Percentiles rank a stretch among this genome's conserved stretches.
These are phyloP conservation scores for Phalacrocorax pelagicus DNA, from an alignment of 2,113 vertebrate genomes.

Conservation along the genomic window DNA sequence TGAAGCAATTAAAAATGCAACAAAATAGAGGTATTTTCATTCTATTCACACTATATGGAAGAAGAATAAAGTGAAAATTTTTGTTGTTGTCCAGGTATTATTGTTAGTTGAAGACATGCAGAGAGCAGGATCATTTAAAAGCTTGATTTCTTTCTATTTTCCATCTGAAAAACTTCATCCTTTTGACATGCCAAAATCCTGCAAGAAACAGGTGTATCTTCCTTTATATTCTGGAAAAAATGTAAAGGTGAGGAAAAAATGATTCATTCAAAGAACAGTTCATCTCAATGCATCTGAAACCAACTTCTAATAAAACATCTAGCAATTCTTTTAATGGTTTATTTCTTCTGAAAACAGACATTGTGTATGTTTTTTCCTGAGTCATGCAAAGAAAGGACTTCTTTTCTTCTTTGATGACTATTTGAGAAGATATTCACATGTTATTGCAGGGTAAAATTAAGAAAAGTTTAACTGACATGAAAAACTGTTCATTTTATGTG, in stretches of 20 bases:
- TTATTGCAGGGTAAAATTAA: background rate
- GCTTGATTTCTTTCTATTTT: background rate
- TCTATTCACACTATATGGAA: background rate
- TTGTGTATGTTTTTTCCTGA: background rate
- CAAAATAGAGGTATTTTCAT: background rate
- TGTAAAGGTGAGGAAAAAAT: background rate
- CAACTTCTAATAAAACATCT: background rate
- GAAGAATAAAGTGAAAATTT: background rate
- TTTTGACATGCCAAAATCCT: background rate
- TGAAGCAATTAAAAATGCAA: background rate
- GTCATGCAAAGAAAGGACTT: background rate
- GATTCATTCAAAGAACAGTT: background rate
- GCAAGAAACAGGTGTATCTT: background rate
- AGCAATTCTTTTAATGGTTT: background rate
- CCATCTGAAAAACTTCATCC: background rate
- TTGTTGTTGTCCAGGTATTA: background rate
- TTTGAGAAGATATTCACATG: background rate
- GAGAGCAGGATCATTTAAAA: background rate
- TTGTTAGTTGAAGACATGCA: background rate
- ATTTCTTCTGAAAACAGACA: background rate
- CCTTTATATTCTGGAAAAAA: background rate
- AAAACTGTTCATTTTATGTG: background rate
- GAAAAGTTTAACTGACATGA: background rate
- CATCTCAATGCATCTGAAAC: background rate
- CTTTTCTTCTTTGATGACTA: background rate